Evolutionary conservation across 2,888 invertebrate species (phyloP), one percentile per base, ranked within the genome.

Genomic region (Eupithecia centaureata): DNA sequence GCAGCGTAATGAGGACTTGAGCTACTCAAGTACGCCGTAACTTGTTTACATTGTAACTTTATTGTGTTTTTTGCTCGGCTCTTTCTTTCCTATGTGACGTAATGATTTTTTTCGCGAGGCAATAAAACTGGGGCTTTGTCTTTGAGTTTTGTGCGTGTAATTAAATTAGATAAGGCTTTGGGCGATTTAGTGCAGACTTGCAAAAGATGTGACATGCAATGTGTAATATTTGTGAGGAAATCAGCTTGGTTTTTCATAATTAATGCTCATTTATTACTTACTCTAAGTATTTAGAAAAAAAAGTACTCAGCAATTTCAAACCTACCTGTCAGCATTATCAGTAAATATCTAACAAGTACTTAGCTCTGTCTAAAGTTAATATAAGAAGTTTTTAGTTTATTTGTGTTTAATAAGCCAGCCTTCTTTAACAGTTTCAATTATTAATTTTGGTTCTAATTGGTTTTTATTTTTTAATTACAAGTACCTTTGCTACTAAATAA

Each of bases 41-140:
- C 92, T 91, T 93, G 93, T 93, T 92, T 93, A 92, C 93, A 92
- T 90, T 92, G 92, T 92, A 86, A 91, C 92, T 92, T 93, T 93
- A 93, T 93, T 93, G 92, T 92, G 92, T 91, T 92, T 92, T 92
- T 92, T 90, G 83, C 88, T 85, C 86, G 85, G 83, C 82, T 88
- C 84, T 88, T 90, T 87, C 86, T 88, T 88, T 86, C 83, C 90
- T 86, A 87, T 89, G 86, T 87, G 87, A 86, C 87, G 84, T 84
- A 82, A 87, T 86, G 85, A 86, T 87, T 89, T 90, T 87, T 87
- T 82, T 80, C 63, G 60, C 69, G 63, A 63, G 79, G 91, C 86
- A 89, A 89, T 90, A 88, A 89, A 89, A 88, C 47, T 22, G 86
- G 82, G 84, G 87, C 84, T 82, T 84, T 85, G 83, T 82, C 83